phyloP scores from a whole-genome alignment of 2,113 vertebrate genomes.

The Cynopterus brachyotis region DNA sequence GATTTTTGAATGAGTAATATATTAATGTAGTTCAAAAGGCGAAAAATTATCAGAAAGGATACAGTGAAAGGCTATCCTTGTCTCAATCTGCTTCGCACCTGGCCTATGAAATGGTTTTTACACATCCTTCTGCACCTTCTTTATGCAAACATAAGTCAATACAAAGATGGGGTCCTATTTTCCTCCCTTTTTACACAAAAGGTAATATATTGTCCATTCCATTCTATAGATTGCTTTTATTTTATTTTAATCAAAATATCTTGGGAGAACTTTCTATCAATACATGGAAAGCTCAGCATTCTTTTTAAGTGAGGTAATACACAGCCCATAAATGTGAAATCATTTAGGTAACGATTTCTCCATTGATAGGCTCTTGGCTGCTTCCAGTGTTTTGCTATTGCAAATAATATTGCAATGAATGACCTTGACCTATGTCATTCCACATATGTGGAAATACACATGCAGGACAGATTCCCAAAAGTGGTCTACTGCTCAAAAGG shows the following conservation, averaged over 20 bases:
- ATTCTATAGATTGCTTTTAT: not conserved
- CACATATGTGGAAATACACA: not conserved
- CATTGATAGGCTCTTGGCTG: not conserved
- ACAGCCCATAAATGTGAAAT: not conserved
- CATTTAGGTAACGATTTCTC: not conserved
- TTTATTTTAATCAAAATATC: not conserved
- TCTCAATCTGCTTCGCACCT: not conserved
- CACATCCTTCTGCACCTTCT: not conserved
- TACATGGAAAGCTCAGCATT: not conserved
- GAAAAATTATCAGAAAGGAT: not conserved
- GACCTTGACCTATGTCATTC: not conserved
- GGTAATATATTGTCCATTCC: not conserved
- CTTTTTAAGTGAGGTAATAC: not conserved
- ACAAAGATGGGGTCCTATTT: not conserved
- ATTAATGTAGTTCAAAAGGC: not conserved
- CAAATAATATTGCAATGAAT: not conserved
- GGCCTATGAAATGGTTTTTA: not conserved
- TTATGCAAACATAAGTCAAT: not conserved
- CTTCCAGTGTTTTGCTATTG: not conserved
- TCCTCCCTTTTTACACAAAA: not conserved
- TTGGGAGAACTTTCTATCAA: not conserved
- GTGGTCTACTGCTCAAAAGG: not conserved
- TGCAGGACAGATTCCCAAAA: not conserved
- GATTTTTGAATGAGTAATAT: not conserved
- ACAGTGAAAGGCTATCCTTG: not conserved